Base-by-base conservation (phyloP, 2,113 vertebrate genomes). In the Myocastor coypus region DNA sequence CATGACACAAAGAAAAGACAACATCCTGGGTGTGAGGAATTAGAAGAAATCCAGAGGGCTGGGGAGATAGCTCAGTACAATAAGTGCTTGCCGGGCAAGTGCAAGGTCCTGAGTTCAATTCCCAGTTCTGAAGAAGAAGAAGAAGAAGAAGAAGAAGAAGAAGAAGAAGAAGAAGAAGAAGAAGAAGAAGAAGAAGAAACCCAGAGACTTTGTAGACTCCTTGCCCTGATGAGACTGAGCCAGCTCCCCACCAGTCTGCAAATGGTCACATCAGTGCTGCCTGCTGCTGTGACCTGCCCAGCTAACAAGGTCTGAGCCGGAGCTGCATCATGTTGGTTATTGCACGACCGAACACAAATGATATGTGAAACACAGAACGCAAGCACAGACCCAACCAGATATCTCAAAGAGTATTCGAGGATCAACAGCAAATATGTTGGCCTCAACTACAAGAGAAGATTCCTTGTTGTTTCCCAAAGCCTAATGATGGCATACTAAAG, bases 391-490 rank as follows among this genome's bases (percentile, higher is more conserved):
- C 28, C 9, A n/a, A 22, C 14, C 28, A 7, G 46, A 19, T 12
- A 3, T 71, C 50, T 90, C 61, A 69, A 87, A 88, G 17, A 89
- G 42, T 83, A 93, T 19, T 87, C 75, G 90, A 78, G 92, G n/a
- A 28, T 93, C 80, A 93, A 14, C 69, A 42, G 40, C 12, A 94
- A 94, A 57, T 68, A 46, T 75, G 13, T 78, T 90, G 42, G 40
- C 66, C 50, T 94, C 17, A 61, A 34, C 46, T 81, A 52, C 6
- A 81, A 82, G 52, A 71, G 55, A 73, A 55, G 42, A 86, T 81
- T 34, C 19, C 40, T 46, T 57, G 14, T 81, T 34, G 20, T n/a
- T 90, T 85, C 81, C 78, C 80, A 94, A 92, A 96, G 81, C 22
- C 32, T 73, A 87, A 46, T 19, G 68, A 42, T 28, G 52, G 84